Percentiles rank a stretch among this genome's conserved stretches.
phyloP scores from a whole-genome alignment of 2,888 invertebrate genomes.

The Meganola albula region DNA sequence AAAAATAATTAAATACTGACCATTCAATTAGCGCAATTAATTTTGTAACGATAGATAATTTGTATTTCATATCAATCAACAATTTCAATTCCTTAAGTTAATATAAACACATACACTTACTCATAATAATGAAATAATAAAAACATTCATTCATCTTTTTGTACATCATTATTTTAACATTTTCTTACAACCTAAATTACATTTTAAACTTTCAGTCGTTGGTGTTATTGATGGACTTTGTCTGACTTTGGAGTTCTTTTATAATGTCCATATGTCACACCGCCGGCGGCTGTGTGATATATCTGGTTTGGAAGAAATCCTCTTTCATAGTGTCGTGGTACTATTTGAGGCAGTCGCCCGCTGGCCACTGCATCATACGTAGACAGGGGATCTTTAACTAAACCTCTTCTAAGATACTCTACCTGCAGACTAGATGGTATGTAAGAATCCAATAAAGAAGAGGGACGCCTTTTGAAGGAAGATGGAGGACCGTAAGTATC shows the following conservation, averaged over 20 bases:
- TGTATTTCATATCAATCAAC: no score
- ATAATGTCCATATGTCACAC: constrained; percentile 62
- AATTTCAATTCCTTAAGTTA: no score
- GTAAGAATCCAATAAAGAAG: constrained; percentile 78
- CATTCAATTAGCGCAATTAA: no score
- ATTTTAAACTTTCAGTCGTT: constrained; percentile 17
- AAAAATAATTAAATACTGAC: constrained; percentile 42
- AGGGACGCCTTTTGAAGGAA: constrained; percentile 54
- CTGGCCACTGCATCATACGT: constrained; percentile 64
- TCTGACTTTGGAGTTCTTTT: constrained; percentile 60
- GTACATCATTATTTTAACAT: not conserved
- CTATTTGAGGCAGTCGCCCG: constrained; percentile 40
- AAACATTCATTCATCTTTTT: not conserved
- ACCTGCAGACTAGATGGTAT: constrained; percentile 76
- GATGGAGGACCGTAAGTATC: constrained; percentile 36
- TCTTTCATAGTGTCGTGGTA: constrained; percentile 56
- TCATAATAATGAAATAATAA: not conserved
- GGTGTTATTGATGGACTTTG: constrained; percentile 33
- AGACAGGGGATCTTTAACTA: constrained; percentile 55
- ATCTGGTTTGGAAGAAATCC: constrained; percentile 73
- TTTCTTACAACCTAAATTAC: constrained; percentile 4
- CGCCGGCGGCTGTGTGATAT: constrained; percentile 65
- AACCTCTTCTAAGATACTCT: constrained; percentile 67
- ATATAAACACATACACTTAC: no score
- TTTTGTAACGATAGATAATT: no score